Percentiles rank a stretch among this genome's conserved stretches.
phyloP scores from a whole-genome alignment of 2,888 invertebrate genomes.

The Metellina segmentata region DNA sequence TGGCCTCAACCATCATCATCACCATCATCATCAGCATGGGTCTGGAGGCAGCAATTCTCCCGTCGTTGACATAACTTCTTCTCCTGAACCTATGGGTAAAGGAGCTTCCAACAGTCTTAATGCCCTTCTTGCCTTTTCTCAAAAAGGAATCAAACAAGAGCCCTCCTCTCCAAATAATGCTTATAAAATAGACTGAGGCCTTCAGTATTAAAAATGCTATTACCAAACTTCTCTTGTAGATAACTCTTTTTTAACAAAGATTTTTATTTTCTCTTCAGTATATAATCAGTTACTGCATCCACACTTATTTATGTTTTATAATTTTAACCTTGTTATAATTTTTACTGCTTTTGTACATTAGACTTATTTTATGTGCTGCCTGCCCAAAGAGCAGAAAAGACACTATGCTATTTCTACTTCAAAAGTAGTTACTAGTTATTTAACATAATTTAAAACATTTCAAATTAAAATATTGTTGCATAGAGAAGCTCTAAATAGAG shows the following conservation, averaged over 20 bases:
- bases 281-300: slow-evolving; percentile 57
- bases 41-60: slow-evolving; percentile 71
- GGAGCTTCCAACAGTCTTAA: slow-evolving; percentile 75
- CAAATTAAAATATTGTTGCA: slow-evolving; percentile 70
- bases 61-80: slow-evolving; percentile 73
- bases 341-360: slow-evolving; percentile 71
- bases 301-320: slow-evolving; percentile 70
- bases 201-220: slow-evolving; percentile 74
- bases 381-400: slow-evolving; percentile 37
- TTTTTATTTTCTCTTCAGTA: slow-evolving; percentile 65
- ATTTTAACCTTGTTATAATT: slow-evolving; percentile 68
- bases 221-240: slow-evolving; percentile 76
- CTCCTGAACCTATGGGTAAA: slow-evolving; percentile 73
- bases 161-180: slow-evolving; percentile 73
- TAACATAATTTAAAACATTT: slow-evolving; percentile 66
- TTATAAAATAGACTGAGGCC: slow-evolving; percentile 76
- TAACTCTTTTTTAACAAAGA: slow-evolving; percentile 68
- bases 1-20: slow-evolving; percentile 72
- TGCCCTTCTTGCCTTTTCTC: slow-evolving; percentile 76
- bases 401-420: slow-evolving; percentile 69
- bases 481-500: slow-evolving; percentile 66
- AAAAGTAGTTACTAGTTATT: slow-evolving; percentile 72
- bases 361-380: slow-evolving; percentile 58
- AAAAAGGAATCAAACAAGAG: slow-evolving; percentile 77
- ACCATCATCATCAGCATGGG: slow-evolving; percentile 71